Evolutionary conservation across 2,797 vertebrate genomes (phyloP).

Genomic region (Aldrovandia affinis): DNA sequence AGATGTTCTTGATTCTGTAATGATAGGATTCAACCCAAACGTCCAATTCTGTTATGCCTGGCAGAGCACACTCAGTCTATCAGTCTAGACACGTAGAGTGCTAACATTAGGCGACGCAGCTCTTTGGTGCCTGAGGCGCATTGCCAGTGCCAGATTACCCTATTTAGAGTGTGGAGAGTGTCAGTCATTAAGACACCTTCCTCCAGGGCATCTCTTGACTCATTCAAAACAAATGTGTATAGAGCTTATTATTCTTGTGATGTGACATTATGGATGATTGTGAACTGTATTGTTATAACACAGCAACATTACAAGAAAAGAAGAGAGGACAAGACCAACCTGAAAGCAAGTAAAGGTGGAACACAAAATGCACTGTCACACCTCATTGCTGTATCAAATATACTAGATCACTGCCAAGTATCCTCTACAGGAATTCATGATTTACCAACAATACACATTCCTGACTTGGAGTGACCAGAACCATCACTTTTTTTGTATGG

Average conservation of each 20-base stretch:
- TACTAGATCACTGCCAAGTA: conserved; percentile 20
- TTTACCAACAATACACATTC: conserved; percentile 66
- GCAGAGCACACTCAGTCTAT: conserved; percentile 29
- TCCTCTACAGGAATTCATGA: conserved; percentile 41
- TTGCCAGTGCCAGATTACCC: conserved; percentile 7
- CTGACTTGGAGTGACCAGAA: conserved; percentile 65
- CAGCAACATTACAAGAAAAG: background rate
- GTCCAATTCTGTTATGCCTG: conserved; percentile 40
- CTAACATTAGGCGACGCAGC: background rate
- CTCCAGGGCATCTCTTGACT: conserved; percentile 49
- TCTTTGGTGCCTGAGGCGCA: conserved; percentile 13
- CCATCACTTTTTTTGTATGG: conserved; percentile 64
- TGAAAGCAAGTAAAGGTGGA: background rate
- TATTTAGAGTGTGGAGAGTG: background rate
- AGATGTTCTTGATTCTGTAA: conserved; percentile 76
- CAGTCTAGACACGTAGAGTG: conserved; percentile 64
- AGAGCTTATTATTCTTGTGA: conserved; percentile 34
- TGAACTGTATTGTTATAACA: background rate
- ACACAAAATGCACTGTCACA: background rate
- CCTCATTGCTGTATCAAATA: conserved; percentile 3
- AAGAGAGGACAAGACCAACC: background rate
- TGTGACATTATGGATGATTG: conserved; percentile 44
- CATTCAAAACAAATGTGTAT: conserved; percentile 41
- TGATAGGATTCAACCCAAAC: conserved; percentile 70
- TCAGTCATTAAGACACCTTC: conserved; percentile 51